Evolutionary conservation across 1,140 invertebrate genomes (phyloP).

Genomic region (Metopolophium dirhodum): DNA sequence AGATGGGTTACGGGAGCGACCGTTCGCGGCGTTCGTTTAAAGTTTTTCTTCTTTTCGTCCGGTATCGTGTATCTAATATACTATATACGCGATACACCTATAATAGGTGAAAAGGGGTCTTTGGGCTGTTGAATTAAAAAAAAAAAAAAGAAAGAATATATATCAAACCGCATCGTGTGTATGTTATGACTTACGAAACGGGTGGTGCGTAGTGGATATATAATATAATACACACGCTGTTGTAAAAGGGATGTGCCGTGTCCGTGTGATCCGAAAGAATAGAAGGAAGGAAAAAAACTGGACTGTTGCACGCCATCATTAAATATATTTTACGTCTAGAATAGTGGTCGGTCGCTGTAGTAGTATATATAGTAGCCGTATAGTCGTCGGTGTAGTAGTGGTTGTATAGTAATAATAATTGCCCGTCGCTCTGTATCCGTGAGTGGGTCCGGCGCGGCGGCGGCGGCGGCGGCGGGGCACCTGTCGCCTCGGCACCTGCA

Average conservation of each 20-base stretch:
- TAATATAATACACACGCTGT: neutral
- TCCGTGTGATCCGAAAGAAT: neutral
- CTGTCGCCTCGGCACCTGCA: conserved; percentile 54
- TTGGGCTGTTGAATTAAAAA: neutral
- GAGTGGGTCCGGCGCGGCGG: conserved; percentile 26
- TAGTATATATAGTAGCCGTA: neutral
- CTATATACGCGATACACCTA: neutral
- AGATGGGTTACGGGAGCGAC: no score
- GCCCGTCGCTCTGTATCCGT: neutral
- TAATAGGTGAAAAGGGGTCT: neutral
- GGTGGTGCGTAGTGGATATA: neutral
- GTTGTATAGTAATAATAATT: conserved; percentile 1
- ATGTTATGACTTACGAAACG: conserved; percentile 7
- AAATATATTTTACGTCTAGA: conserved; percentile 23
- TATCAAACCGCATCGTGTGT: neutral
- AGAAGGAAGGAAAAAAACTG: conserved; percentile 16
- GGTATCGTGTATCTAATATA: neutral
- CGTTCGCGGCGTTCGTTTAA: neutral
- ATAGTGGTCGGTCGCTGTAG: neutral
- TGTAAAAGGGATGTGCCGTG: conserved; percentile 27
- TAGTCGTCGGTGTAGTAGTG: neutral
- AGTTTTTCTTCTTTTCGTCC: conserved; percentile 5
- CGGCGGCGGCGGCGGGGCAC: conserved; percentile 36
- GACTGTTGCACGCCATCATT: conserved; percentile 36
- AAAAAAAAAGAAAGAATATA: neutral